Conservation (phyloP, 2,888 invertebrate species). For the Selenia dentaria region DNA sequence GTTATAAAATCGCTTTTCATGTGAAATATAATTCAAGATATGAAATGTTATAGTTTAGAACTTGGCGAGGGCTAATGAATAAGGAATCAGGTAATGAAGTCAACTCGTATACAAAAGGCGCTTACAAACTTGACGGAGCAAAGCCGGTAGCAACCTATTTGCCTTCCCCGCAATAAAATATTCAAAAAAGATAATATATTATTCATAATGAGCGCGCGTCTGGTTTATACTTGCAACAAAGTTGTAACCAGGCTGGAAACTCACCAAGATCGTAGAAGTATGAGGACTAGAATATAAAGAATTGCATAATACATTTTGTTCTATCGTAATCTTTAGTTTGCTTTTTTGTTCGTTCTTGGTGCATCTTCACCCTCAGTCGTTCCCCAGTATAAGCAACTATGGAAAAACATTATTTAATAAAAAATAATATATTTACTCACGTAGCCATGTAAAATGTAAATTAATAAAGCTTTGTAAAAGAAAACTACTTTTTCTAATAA, state of each 20-base stretch:
- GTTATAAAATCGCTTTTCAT: no score
- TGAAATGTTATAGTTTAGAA: no score
- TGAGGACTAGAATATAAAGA: not conserved
- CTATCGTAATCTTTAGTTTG: no score
- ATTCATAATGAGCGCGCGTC: slow-evolving; percentile 24
- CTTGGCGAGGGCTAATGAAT: no score
- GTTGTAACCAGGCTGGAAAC: slow-evolving; percentile 29
- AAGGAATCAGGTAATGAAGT: no score
- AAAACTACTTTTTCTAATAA: no score
- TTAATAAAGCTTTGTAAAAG: no score
- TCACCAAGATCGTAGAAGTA: not conserved
- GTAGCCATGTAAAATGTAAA: slow-evolving; percentile 31
- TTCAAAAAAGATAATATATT: slow-evolving; percentile 30
- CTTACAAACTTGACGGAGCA: not conserved
- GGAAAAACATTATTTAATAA: slow-evolving; percentile 42
- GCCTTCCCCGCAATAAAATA: slow-evolving; percentile 17
- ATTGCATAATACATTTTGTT: no score
- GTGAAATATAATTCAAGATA: no score
- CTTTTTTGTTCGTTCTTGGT: no score
- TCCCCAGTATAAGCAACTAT: slow-evolving; percentile 41
- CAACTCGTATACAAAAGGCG: not conserved
- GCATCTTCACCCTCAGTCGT: slow-evolving; percentile 17
- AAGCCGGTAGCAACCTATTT: slow-evolving; percentile 2
- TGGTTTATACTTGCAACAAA: slow-evolving; percentile 38
- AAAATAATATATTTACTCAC: slow-evolving; percentile 31